Evolutionary conservation across 2,113 vertebrate species (phyloP).

Genomic region (Bujurquina vittata): DNA sequence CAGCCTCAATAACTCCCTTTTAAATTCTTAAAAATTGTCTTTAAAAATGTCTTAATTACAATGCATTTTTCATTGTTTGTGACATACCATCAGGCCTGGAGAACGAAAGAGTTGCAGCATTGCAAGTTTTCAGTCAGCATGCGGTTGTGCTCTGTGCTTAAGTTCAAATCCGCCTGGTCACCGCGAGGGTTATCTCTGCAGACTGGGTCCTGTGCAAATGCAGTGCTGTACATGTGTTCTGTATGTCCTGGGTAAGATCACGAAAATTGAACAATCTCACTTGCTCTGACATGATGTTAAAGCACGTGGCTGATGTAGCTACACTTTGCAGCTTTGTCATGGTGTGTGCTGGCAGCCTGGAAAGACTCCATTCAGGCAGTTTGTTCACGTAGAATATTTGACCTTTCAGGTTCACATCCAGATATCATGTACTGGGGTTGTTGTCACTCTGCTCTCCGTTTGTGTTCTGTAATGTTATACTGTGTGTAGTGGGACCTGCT

Average conservation of each 20-base stretch:
- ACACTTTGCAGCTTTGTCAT: neutral
- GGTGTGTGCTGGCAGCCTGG: neutral
- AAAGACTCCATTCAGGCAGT: neutral
- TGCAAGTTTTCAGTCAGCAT: too few species aligned
- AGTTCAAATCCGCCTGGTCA: neutral
- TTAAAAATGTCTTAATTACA: too few species aligned
- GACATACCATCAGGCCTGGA: neutral
- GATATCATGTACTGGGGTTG: rapidly evolving
- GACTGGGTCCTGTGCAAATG: too few species aligned
- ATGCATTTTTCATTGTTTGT: neutral
- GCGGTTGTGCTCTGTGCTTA: too few species aligned
- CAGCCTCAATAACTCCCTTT: too few species aligned
- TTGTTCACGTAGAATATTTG: neutral
- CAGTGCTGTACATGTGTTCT: neutral
- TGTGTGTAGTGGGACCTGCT: neutral
- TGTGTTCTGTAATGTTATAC: neutral
- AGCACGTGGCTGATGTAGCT: neutral
- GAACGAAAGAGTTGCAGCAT: neutral
- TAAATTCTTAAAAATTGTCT: too few species aligned
- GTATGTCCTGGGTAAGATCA: neutral
- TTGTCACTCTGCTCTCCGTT: neutral
- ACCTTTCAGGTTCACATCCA: neutral
- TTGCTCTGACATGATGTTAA: neutral
- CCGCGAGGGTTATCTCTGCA: too few species aligned
- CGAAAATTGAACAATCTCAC: neutral